Conservation (phyloP, 2,113 vertebrate genomes). For the Phaetusa simplex region DNA sequence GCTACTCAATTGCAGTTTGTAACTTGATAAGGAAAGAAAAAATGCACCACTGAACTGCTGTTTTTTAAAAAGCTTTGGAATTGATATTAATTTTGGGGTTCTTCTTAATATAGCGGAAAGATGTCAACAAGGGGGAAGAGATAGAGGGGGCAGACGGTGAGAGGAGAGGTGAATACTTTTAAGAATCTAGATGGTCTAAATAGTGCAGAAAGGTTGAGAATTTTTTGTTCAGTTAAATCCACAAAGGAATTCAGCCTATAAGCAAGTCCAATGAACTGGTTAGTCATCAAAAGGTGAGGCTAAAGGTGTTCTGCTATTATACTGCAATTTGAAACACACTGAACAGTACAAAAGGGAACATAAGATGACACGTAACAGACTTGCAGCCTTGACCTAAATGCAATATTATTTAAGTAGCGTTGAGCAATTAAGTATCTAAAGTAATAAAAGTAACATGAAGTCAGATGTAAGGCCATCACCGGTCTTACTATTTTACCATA, state of each 20-base stretch:
- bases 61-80: background rate
- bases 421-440: background rate
- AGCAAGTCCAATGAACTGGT: background rate
- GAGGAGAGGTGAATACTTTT: background rate
- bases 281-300: background rate
- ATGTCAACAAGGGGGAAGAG: background rate
- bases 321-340: background rate
- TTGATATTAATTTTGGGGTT: background rate
- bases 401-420: background rate
- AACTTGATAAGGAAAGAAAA: background rate
- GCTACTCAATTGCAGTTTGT: background rate
- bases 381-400: background rate
- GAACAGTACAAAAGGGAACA: background rate
- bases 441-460: background rate
- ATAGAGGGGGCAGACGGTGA: rapidly evolving
- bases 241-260: background rate
- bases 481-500: background rate
- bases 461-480: background rate
- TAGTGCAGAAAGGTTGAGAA: background rate
- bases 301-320: background rate
- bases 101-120: background rate
- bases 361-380: rapidly evolving
- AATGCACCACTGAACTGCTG: background rate
- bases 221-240: background rate
- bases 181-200: background rate